Evolutionary conservation across 2,797 vertebrate species (phyloP).

Genomic region (Manis crassicaudata): DNA sequence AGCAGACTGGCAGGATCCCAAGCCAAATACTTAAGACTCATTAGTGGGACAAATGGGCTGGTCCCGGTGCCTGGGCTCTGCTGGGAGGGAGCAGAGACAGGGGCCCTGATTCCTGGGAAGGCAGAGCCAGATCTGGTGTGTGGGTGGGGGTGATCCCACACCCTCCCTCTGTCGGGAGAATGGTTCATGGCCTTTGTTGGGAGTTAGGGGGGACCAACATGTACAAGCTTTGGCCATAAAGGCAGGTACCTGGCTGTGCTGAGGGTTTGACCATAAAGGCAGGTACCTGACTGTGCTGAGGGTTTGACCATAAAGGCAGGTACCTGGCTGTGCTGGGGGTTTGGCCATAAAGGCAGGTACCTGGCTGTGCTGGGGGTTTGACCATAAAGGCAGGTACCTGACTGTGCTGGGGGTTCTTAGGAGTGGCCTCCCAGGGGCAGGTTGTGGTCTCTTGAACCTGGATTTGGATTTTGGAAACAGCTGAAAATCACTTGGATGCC

Average conservation of each 20-base stretch:
- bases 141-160: background rate
- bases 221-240: fast-evolving
- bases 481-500: background rate
- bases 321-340: background rate
- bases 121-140: background rate
- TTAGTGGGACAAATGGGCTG: conserved; percentile 38
- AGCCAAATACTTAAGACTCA: conserved; percentile 71
- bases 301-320: background rate
- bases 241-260: background rate
- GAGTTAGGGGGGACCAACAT: background rate
- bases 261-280: background rate
- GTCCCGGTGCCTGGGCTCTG: conserved; percentile 2
- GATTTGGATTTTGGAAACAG: conserved; percentile 13
- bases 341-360: background rate
- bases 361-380: background rate
- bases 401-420: background rate
- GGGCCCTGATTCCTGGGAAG: background rate
- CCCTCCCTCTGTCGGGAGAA: no score
- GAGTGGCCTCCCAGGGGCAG: background rate
- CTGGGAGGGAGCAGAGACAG: background rate
- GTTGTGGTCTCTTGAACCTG: background rate
- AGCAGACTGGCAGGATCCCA: conserved; percentile 60
- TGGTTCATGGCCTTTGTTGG: background rate
- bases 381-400: background rate
- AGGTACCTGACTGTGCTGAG: background rate